These are phyloP conservation scores for Vicugna pacos DNA, from an alignment of 2,113 vertebrate species.

Conservation along the genomic window DNA sequence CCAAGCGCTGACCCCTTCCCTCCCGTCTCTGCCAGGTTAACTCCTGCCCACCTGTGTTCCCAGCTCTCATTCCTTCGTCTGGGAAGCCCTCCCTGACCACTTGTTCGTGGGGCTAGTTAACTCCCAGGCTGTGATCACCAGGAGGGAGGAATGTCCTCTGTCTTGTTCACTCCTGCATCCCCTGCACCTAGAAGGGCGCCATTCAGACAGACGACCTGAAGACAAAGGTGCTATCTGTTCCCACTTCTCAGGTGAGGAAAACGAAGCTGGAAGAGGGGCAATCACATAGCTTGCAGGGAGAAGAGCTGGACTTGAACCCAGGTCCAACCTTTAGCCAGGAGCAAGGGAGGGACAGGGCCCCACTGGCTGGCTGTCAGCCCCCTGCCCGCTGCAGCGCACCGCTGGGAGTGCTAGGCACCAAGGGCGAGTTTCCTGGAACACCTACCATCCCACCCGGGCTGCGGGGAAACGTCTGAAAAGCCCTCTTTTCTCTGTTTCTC, in stretches of 20 bases:
- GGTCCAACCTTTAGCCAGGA: background rate
- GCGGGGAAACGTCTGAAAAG: background rate
- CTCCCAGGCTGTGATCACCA: background rate
- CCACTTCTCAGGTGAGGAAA: background rate
- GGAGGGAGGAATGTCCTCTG: background rate
- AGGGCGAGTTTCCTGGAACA: background rate
- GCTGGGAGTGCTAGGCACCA: background rate
- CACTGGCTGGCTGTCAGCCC: background rate
- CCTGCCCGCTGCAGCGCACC: background rate
- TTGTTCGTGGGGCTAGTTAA: rapidly evolving
- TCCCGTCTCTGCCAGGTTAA: background rate
- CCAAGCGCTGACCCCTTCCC: background rate
- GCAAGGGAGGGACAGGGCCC: background rate
- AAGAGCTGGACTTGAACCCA: background rate
- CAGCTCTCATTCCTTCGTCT: background rate
- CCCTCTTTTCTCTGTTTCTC: background rate
- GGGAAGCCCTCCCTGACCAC: background rate
- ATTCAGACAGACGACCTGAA: rapidly evolving
- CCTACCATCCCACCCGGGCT: background rate
- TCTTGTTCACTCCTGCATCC: rapidly evolving
- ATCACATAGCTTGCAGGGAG: background rate
- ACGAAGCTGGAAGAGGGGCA: background rate
- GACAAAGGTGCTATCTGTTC: background rate
- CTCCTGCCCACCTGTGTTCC: background rate
- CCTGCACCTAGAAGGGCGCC: background rate